phyloP scores from a whole-genome alignment of 2,888 invertebrate species.

The Ochropleura leucogaster region DNA sequence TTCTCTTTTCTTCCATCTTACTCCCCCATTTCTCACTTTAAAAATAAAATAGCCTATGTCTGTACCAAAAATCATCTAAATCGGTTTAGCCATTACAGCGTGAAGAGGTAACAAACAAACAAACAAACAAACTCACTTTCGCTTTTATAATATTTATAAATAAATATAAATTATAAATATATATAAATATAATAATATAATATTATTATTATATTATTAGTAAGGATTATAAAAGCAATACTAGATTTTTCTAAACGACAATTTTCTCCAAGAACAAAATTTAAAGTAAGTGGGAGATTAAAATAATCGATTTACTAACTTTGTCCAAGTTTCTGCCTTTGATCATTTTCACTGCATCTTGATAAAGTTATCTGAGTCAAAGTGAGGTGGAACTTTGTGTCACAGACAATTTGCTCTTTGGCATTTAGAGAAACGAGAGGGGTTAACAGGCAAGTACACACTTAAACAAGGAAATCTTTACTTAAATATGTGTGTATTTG shows the following conservation, averaged over 20 bases:
- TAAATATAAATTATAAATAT: too few species aligned
- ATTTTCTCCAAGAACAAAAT: constrained; percentile 27
- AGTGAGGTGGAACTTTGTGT: constrained; percentile 43
- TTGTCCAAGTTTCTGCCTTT: constrained; percentile 44
- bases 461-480: background rate
- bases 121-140: too few species aligned
- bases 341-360: constrained; percentile 55
- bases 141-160: too few species aligned
- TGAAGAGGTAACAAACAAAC: too few species aligned
- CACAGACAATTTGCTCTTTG: constrained; percentile 34
- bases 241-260: constrained; percentile 3
- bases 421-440: constrained; percentile 12
- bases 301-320: constrained; percentile 59
- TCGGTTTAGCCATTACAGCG: too few species aligned
- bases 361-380: constrained; percentile 54
- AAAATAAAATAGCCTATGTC: too few species aligned
- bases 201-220: too few species aligned
- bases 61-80: too few species aligned
- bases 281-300: constrained; percentile 47
- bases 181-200: too few species aligned
- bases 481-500: constrained; percentile 17
- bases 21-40: too few species aligned
- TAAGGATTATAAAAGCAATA: background rate
- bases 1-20: too few species aligned
- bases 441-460: constrained; percentile 6